phyloP scores from a whole-genome alignment of 2,888 invertebrate species.

The Selenia dentaria region DNA sequence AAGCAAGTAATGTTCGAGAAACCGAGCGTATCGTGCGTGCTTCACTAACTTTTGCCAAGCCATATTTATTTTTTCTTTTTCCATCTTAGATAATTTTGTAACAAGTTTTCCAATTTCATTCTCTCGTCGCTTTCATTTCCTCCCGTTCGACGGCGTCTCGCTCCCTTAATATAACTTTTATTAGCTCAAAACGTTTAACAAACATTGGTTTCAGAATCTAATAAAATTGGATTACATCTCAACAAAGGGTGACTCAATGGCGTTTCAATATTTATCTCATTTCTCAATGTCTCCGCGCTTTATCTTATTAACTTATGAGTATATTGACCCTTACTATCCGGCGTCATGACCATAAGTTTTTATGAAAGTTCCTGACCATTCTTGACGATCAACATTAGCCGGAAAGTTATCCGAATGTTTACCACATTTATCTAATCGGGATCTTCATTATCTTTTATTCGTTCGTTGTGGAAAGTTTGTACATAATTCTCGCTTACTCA shows the following conservation, averaged over 20 bases:
- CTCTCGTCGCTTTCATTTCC: slow-evolving; percentile 82
- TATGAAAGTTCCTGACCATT: slow-evolving; percentile 33
- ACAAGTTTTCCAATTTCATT: slow-evolving; percentile 84
- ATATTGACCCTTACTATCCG: slow-evolving; percentile 28
- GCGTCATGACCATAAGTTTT: slow-evolving; percentile 30
- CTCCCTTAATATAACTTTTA: slow-evolving; percentile 80
- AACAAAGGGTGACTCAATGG: slow-evolving; percentile 48
- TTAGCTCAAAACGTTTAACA: slow-evolving; percentile 81
- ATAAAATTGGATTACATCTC: slow-evolving; percentile 68
- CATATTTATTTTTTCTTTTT: slow-evolving; percentile 72
- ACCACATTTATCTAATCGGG: slow-evolving; percentile 71
- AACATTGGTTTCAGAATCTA: slow-evolving; percentile 77
- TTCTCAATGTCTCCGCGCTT: slow-evolving; percentile 14
- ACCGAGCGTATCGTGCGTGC: slow-evolving; percentile 41
- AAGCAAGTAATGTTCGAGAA: slow-evolving; percentile 9
- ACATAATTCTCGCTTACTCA: slow-evolving; percentile 78
- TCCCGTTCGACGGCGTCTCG: slow-evolving; percentile 62
- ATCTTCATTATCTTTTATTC: slow-evolving; percentile 78
- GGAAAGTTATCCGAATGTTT: slow-evolving; percentile 52
- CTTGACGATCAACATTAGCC: slow-evolving; percentile 34
- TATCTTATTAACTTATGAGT: slow-evolving; percentile 24
- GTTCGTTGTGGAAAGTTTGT: slow-evolving; percentile 68
- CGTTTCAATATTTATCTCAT: slow-evolving; percentile 25
- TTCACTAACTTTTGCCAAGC: slow-evolving; percentile 65
- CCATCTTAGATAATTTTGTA: slow-evolving; percentile 77